Evolutionary conservation across 2,113 vertebrate genomes (phyloP), one percentile per base, ranked within the genome.

Genomic region (Ranitomeya imitator): DNA sequence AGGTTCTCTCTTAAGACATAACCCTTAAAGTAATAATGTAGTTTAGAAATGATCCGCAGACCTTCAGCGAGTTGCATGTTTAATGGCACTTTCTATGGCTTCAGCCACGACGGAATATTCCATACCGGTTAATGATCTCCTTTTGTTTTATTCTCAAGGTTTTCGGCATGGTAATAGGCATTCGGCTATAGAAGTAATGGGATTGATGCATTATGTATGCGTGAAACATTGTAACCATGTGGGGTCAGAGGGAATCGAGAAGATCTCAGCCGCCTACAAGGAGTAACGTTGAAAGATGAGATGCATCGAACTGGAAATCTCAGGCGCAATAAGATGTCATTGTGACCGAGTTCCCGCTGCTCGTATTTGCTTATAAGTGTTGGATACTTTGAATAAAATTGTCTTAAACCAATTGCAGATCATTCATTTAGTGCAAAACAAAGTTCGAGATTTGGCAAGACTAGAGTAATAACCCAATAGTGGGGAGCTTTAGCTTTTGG

Each of bases 1-100:
- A 83, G 59, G 80, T 83, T 88, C 71, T 83, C 59, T 88, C 37
- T 23, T 63, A 71, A 87, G 86, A 67, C 77, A 83, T 77, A 83
- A 88, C 65, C 69, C 86, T 87, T 80, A 81, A 88, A 83, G 79
- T 73, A 73, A 73, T 61, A 82, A 57, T 26, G 31, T 54, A 61
- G 57, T 83, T 76, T 82, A 14, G 45, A 65, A 77, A 21, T 63
- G 54, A 65, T 52, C 21, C 15, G 37, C 16, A 23, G 45, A 6
- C 23, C 37, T 76, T 61, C 79, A 74, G 31, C 7, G 57, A 10
- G 19, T 61, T n/a, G 51, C 60, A 54, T 83, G 31, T 31, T 65
- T 37, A 83, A 88, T 77, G 4, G 15, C 45, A 52, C 52, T 83
- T n/a, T 83, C 57, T 57, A 69, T n/a, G 7, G 21, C 52, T 59